A percentile compares a stretch with the other conserved stretches of the same genome.
Conservation (phyloP, 2,113 vertebrate species). For the Hypanus sabinus region DNA sequence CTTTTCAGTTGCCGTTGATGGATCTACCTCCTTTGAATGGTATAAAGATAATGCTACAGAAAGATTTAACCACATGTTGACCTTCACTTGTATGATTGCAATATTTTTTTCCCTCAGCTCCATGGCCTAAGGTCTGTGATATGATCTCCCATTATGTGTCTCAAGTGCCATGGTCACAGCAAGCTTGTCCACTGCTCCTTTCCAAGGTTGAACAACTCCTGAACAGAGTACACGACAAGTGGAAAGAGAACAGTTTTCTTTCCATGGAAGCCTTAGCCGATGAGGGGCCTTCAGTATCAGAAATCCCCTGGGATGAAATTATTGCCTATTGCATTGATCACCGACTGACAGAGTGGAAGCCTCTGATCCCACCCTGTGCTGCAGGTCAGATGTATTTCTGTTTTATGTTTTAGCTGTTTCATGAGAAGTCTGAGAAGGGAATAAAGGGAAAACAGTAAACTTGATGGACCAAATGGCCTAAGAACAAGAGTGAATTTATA, state of each 20-base stretch:
- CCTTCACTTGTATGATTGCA: neutral
- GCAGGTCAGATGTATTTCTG: conserved; percentile 56
- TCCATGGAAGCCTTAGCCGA: neutral
- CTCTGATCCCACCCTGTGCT: conserved; percentile 53
- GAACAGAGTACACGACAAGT: conserved; percentile 51
- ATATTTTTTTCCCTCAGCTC: conserved; percentile 52
- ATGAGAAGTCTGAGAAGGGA: neutral
- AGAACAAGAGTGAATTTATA: neutral
- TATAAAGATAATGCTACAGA: conserved; percentile 43
- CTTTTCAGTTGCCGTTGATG: conserved; percentile 77
- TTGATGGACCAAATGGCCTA: too few relatives aligned
- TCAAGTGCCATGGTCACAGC: conserved; percentile 64
- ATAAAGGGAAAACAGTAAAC: neutral
- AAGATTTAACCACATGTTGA: neutral
- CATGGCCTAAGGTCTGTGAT: conserved; percentile 68
- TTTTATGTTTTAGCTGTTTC: neutral
- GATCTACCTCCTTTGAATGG: conserved; percentile 60
- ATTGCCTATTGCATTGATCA: conserved; percentile 78
- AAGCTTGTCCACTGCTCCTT: conserved; percentile 71
- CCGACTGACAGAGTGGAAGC: conserved; percentile 79
- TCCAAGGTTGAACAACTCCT: conserved; percentile 79
- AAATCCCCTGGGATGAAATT: conserved; percentile 78
- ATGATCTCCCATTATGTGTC: conserved; percentile 68
- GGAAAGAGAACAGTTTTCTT: neutral
- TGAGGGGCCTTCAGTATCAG: conserved; percentile 50